Percentiles rank a stretch among this genome's conserved stretches.
These are phyloP conservation scores for Nomada ferruginata DNA, from an alignment of 2,888 invertebrate genomes.

Conservation along the genomic window DNA sequence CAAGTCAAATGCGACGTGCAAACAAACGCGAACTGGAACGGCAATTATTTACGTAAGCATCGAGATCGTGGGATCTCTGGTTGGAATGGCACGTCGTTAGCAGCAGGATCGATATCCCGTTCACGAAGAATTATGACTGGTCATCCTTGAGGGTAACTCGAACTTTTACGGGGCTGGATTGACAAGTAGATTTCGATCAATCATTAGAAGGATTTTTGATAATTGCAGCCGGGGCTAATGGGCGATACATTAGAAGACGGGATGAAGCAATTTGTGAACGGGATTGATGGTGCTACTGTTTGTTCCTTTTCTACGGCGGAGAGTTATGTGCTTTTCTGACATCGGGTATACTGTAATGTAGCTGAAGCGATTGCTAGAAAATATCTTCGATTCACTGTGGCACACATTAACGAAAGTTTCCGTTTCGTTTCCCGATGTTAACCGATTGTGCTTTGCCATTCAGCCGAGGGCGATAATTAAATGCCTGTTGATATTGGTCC, in stretches of 20 bases:
- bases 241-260: not conserved
- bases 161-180: conserved; percentile 1
- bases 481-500: too few relatives aligned
- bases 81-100: conserved; percentile 53
- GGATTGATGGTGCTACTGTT: not conserved
- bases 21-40: conserved; percentile 49
- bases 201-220: conserved; percentile 9
- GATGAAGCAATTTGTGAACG: conserved; percentile 4
- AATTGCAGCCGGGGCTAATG: not conserved
- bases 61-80: conserved; percentile 62
- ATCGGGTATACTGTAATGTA: too few relatives aligned
- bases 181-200: conserved; percentile 8
- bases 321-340: not conserved
- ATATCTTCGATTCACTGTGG: too few relatives aligned
- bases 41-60: conserved; percentile 61
- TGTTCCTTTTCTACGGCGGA: not conserved
- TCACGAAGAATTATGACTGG: conserved; percentile 18
- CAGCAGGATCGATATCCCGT: conserved; percentile 51
- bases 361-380: too few relatives aligned
- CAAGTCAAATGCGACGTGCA: conserved; percentile 39
- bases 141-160: conserved; percentile 25
- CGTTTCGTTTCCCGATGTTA: too few relatives aligned
- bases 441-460: too few relatives aligned
- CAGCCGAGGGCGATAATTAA: too few relatives aligned
- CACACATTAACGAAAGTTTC: too few relatives aligned